Conservation (phyloP, 2,888 invertebrate genomes). For the Syrphus vitripennis region DNA sequence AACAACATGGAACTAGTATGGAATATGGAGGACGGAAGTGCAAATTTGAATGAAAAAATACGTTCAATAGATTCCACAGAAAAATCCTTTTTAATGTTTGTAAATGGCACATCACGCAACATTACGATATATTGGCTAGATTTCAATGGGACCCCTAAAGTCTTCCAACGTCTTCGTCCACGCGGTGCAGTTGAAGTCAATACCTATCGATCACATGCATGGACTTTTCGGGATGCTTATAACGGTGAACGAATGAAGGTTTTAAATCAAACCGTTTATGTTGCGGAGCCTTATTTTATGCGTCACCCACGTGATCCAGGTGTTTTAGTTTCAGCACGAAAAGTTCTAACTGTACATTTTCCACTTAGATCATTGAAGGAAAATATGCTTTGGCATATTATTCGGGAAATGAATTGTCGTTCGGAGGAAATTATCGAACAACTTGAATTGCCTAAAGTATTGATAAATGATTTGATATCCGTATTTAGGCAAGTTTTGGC, state of each 20-base stretch:
- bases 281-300: conserved; percentile 79
- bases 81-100: conserved; percentile 83
- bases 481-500: conserved; percentile 25
- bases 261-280: conserved; percentile 82
- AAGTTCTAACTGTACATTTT: conserved; percentile 76
- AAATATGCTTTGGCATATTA: conserved; percentile 75
- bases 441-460: conserved; percentile 35
- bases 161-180: conserved; percentile 84
- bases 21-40: conserved; percentile 51
- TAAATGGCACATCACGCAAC: conserved; percentile 83
- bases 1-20: conserved; percentile 14
- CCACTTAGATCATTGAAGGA: conserved; percentile 77
- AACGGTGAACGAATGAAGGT: conserved; percentile 87
- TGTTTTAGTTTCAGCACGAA: conserved; percentile 73
- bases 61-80: conserved; percentile 75
- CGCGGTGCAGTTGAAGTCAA: conserved; percentile 82
- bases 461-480: conserved; percentile 39
- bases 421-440: conserved; percentile 31
- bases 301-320: conserved; percentile 73
- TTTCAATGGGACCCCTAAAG: conserved; percentile 85
- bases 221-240: conserved; percentile 89
- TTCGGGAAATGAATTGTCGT: conserved; percentile 14
- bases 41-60: conserved; percentile 43
- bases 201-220: conserved; percentile 91
- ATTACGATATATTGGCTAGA: conserved; percentile 87